These are phyloP conservation scores for Marcusenius ussheri DNA, from an alignment of 2,113 vertebrate species.

Conservation along the genomic window DNA sequence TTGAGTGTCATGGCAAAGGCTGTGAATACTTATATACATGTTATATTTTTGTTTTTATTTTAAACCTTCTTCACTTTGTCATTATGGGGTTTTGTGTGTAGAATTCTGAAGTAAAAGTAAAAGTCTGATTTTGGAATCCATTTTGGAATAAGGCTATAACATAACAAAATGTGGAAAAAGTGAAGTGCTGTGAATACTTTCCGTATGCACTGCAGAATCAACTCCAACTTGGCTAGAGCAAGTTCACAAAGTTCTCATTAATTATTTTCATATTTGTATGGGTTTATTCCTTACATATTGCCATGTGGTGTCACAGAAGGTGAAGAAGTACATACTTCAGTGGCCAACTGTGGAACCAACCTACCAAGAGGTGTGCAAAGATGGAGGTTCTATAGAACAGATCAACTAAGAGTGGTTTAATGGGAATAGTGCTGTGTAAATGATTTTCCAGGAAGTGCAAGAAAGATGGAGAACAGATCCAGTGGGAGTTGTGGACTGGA, in stretches of 20 bases:
- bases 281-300: not conserved
- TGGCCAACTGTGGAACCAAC: not conserved
- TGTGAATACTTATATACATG: not conserved
- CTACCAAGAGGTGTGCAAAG: not conserved
- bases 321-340: not conserved
- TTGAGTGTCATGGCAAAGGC: not conserved
- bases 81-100: not conserved
- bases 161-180: not conserved
- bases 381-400: not conserved
- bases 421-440: not conserved
- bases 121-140: too few relatives aligned
- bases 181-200: not conserved
- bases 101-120: not conserved
- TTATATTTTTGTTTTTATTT: not conserved
- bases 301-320: not conserved
- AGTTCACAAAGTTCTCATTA: too few relatives aligned
- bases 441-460: not conserved
- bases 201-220: too few relatives aligned
- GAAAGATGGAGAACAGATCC: not conserved
- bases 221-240: too few relatives aligned
- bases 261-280: too few relatives aligned
- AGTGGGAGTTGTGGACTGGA: not conserved
- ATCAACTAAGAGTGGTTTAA: not conserved
- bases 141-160: not conserved
- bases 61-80: too few relatives aligned